These are phyloP conservation scores for Biston stratarius DNA, from an alignment of 2,888 invertebrate species.

Conservation along the genomic window DNA sequence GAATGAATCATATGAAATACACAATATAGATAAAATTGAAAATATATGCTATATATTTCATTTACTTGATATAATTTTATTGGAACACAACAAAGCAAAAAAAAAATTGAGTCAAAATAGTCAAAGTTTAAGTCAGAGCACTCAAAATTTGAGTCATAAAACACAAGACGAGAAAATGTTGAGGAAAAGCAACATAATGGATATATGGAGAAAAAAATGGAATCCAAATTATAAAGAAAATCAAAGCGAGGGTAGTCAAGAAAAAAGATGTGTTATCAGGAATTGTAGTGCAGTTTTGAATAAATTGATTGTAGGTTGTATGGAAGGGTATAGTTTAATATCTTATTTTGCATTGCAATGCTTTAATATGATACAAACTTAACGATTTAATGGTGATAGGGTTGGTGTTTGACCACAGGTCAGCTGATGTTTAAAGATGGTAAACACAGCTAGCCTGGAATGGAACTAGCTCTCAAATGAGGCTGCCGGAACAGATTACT, in stretches of 20 bases:
- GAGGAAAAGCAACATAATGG: constrained; percentile 65
- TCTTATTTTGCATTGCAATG: constrained; percentile 73
- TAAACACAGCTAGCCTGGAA: too few relatives aligned
- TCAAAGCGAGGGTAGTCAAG: constrained; percentile 47
- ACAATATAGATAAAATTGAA: constrained; percentile 58
- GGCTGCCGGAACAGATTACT: too few relatives aligned
- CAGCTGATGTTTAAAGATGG: too few relatives aligned
- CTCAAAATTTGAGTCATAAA: constrained; percentile 42
- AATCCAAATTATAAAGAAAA: constrained; percentile 56
- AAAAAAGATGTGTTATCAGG: constrained; percentile 57
- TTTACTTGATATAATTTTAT: constrained; percentile 64
- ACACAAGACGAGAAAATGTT: constrained; percentile 57
- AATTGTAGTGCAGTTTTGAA: constrained; percentile 68
- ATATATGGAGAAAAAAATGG: constrained; percentile 77
- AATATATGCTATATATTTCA: constrained; percentile 70
- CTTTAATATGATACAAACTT: constrained; percentile 72
- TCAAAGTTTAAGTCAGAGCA: constrained; percentile 46
- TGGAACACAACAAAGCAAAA: constrained; percentile 53
- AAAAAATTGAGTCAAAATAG: constrained; percentile 37
- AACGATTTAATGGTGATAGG: constrained; percentile 4
- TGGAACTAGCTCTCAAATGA: too few relatives aligned
- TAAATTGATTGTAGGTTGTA: constrained; percentile 67
- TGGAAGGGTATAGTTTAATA: constrained; percentile 70
- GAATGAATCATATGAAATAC: constrained; percentile 57
- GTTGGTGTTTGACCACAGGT: too few relatives aligned